Percentiles rank a stretch among this genome's conserved stretches.
These are phyloP conservation scores for Lysandra coridon DNA, from an alignment of 2,888 invertebrate species.

Conservation along the genomic window DNA sequence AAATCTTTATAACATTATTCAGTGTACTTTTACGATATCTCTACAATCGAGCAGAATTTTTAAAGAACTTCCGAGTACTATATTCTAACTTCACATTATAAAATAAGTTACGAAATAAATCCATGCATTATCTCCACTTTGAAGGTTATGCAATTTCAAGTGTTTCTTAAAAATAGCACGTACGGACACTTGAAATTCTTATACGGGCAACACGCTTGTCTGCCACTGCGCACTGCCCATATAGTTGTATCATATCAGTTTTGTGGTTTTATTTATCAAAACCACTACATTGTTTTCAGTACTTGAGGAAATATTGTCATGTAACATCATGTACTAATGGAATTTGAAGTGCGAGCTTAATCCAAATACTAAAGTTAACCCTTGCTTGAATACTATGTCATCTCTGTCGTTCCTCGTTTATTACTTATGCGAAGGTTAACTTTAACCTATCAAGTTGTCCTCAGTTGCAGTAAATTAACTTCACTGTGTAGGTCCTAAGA, in stretches of 20 bases:
- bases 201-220: neutral
- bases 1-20: too few relatives aligned
- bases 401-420: neutral
- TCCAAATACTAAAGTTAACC: neutral
- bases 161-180: slow-evolving; percentile 27
- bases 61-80: neutral
- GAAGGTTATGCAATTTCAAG: slow-evolving; percentile 19
- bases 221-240: neutral
- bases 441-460: neutral
- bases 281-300: neutral
- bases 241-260: neutral
- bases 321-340: neutral
- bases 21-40: neutral
- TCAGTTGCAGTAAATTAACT: neutral
- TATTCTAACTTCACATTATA: neutral
- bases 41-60: neutral
- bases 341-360: neutral
- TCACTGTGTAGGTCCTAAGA: too few relatives aligned
- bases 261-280: neutral
- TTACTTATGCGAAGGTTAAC: neutral
- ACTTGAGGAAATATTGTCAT: neutral
- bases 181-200: neutral
- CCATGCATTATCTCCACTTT: slow-evolving; percentile 2
- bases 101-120: neutral
- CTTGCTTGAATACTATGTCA: neutral